phyloP scores from a whole-genome alignment of 2,797 vertebrate species.

The Platyrinchus mystaceus region DNA sequence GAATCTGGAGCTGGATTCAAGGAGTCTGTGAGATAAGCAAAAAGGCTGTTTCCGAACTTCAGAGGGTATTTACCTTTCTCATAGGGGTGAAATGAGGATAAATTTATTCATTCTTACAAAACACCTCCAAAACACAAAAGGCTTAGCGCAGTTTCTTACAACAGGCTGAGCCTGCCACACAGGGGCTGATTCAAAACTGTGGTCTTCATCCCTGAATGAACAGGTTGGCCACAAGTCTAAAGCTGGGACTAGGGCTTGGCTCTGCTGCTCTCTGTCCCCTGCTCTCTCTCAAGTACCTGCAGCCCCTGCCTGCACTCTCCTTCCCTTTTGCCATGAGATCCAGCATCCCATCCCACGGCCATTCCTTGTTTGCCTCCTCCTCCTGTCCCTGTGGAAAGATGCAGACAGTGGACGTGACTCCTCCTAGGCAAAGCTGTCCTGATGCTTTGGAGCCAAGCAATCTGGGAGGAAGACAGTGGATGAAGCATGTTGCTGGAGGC shows the following conservation, averaged over 20 bases:
- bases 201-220: background rate
- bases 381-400: background rate
- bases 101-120: background rate
- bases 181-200: background rate
- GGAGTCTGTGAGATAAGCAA: constrained; percentile 27
- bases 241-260: background rate
- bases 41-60: constrained; percentile 11
- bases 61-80: constrained; percentile 28
- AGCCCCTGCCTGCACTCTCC: background rate
- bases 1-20: constrained; percentile 21
- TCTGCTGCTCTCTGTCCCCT: background rate
- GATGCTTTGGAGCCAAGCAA: background rate
- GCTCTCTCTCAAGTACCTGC: background rate
- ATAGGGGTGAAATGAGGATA: background rate
- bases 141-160: background rate
- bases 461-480: background rate
- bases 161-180: background rate
- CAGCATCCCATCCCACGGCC: background rate
- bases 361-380: background rate
- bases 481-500: background rate
- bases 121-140: background rate
- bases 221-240: background rate
- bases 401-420: background rate
- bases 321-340: background rate
- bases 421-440: background rate